Conservation (phyloP, 2,113 vertebrate genomes). For the Ameiurus melas region DNA sequence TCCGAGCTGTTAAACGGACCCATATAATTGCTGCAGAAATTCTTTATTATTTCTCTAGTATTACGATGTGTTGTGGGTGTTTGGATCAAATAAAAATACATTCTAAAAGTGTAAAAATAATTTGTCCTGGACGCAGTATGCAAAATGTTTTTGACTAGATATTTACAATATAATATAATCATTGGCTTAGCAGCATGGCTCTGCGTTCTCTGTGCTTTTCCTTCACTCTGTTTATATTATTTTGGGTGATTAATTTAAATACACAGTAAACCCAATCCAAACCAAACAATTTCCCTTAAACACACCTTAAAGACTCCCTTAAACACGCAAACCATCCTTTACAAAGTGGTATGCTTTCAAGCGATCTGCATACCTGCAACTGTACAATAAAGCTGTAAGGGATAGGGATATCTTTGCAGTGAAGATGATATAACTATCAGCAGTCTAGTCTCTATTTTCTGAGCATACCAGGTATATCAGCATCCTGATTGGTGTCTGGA, state of each 20-base stretch:
- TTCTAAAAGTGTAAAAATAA: too few relatives aligned
- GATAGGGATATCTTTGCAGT: neutral
- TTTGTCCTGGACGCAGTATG: too few relatives aligned
- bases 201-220: neutral
- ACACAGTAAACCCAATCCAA: neutral
- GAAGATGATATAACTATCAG: neutral
- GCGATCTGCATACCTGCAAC: neutral
- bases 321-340: neutral
- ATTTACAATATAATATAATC: neutral
- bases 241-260: neutral
- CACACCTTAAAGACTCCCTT: too few relatives aligned
- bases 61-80: too few relatives aligned
- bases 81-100: too few relatives aligned
- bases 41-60: too few relatives aligned
- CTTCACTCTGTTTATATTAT: neutral
- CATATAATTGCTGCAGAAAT: too few relatives aligned
- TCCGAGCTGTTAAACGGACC: too few relatives aligned
- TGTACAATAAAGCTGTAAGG: neutral
- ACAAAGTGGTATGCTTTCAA: neutral
- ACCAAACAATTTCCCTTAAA: neutral
- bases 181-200: neutral
- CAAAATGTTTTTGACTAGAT: neutral
- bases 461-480: neutral
- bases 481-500: neutral
- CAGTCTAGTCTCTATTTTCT: neutral